Percentiles rank a stretch among this genome's conserved stretches.
Evolutionary conservation across 1,140 invertebrate species (phyloP).

Genomic region (Drosophila biarmipes): DNA sequence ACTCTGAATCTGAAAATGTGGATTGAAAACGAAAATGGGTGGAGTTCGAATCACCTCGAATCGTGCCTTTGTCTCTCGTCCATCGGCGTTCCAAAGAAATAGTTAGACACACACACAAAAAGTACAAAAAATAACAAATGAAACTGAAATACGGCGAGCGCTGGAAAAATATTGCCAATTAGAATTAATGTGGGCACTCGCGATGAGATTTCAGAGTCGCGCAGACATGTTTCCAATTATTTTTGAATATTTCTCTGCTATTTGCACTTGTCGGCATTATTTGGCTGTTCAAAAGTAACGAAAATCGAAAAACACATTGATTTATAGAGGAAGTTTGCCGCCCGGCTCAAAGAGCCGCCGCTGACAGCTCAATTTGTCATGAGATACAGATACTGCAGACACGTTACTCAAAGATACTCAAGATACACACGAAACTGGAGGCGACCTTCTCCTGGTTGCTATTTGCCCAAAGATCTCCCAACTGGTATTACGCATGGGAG

Average conservation of each 20-base stretch:
- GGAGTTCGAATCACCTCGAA: conserved; percentile 46
- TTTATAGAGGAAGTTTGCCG: conserved; percentile 61
- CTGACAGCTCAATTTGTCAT: conserved; percentile 78
- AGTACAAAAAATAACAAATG: conserved; percentile 41
- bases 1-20: conserved; percentile 60
- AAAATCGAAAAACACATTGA: conserved; percentile 39
- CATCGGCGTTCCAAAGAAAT: conserved; percentile 39
- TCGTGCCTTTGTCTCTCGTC: conserved; percentile 46
- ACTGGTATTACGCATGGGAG: conserved; percentile 72
- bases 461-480: conserved; percentile 48
- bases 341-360: conserved; percentile 53
- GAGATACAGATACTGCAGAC: conserved; percentile 32
- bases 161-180: conserved; percentile 66
- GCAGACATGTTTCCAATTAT: conserved; percentile 53
- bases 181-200: conserved; percentile 68
- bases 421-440: conserved; percentile 27
- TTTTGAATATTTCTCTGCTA: conserved; percentile 50
- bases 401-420: conserved; percentile 34
- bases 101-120: conserved; percentile 11
- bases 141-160: conserved; percentile 43
- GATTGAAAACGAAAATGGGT: conserved; percentile 68
- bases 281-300: conserved; percentile 19
- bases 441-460: conserved; percentile 47
- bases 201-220: conserved; percentile 35
- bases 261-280: conserved; percentile 41